Evolutionary conservation across 2,888 invertebrate species (phyloP).

Genomic region (Cerastis leucographa): DNA sequence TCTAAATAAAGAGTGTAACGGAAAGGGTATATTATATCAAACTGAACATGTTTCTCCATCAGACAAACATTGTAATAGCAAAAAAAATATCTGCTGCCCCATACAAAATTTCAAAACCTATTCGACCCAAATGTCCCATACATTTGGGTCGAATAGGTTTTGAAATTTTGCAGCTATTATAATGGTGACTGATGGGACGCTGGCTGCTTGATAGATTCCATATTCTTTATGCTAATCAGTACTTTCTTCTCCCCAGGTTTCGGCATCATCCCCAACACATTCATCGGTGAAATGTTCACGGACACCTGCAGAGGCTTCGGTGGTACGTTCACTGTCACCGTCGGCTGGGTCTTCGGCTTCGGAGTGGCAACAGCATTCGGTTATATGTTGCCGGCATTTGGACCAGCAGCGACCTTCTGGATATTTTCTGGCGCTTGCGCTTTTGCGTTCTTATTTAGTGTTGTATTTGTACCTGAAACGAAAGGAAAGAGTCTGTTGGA

Average conservation of each 20-base stretch:
- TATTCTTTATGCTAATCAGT: background rate
- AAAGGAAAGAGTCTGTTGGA: slow-evolving; percentile 72
- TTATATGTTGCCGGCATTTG: slow-evolving; percentile 67
- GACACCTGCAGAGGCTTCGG: slow-evolving; percentile 73
- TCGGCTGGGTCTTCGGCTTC: slow-evolving; percentile 72
- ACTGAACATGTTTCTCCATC: too few species aligned
- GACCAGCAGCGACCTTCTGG: slow-evolving; percentile 70
- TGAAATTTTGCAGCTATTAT: too few species aligned
- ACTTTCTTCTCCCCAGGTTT: slow-evolving; percentile 66
- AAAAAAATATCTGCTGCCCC: too few species aligned
- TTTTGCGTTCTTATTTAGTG: slow-evolving; percentile 65
- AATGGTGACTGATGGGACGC: background rate
- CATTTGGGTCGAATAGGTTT: too few species aligned
- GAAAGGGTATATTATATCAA: too few species aligned
- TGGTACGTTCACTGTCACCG: slow-evolving; percentile 71
- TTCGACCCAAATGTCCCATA: too few species aligned
- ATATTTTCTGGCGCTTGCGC: slow-evolving; percentile 65
- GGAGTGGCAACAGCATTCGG: slow-evolving; percentile 70
- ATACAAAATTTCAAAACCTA: too few species aligned
- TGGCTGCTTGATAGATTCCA: background rate
- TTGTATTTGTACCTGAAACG: slow-evolving; percentile 73
- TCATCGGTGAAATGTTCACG: slow-evolving; percentile 76
- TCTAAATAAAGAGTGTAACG: too few species aligned
- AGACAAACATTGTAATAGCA: too few species aligned
- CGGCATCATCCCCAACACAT: slow-evolving; percentile 74